Conservation (phyloP, 2,797 vertebrate species). For the Tauraco hartlaubi region DNA sequence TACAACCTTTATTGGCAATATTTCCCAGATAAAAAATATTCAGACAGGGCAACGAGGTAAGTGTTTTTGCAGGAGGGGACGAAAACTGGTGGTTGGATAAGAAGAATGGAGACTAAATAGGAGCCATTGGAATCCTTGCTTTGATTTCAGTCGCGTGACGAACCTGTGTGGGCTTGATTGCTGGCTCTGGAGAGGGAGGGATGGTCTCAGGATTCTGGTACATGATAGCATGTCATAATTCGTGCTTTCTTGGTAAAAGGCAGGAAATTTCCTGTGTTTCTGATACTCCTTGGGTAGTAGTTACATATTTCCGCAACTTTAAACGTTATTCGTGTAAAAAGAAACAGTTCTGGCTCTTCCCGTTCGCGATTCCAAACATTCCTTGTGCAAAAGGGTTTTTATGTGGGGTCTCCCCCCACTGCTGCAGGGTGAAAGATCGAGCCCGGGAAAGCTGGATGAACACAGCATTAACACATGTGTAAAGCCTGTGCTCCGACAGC, state of each 20-base stretch:
- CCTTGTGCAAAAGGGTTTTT: neutral
- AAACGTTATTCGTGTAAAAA: neutral
- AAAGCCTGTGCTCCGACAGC: neutral
- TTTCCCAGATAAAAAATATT: neutral
- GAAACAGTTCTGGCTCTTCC: neutral
- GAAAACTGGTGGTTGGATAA: neutral
- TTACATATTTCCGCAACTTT: neutral
- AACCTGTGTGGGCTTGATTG: accelerated
- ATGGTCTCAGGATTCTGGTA: neutral
- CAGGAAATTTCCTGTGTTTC: neutral
- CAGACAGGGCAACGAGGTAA: neutral
- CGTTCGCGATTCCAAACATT: neutral
- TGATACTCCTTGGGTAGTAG: neutral
- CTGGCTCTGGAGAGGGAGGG: neutral
- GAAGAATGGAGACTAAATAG: neutral
- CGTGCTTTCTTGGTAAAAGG: neutral
- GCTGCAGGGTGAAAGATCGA: neutral
- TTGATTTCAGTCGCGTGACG: neutral
- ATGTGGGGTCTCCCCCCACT: neutral
- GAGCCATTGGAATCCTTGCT: neutral
- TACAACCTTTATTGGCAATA: neutral
- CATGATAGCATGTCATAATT: neutral
- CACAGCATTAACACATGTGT: too few relatives aligned
- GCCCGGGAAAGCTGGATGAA: neutral
- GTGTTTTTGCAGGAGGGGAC: neutral